Percentiles rank a stretch among this genome's conserved stretches.
These are phyloP conservation scores for Drosophila grimshawi DNA, from an alignment of 1,140 invertebrate species.

Conservation along the genomic window DNA sequence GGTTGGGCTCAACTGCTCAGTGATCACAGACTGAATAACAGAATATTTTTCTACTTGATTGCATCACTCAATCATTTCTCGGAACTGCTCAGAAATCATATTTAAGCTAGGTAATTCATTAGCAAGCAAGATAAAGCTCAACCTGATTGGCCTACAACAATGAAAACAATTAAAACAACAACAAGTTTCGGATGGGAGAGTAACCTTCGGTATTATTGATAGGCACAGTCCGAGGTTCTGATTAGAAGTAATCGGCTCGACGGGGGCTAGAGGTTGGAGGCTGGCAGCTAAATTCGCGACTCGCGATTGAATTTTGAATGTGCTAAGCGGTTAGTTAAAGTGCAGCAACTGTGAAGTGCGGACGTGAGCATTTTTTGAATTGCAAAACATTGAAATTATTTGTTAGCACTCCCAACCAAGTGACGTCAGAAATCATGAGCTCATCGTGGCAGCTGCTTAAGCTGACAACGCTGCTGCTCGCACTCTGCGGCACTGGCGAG, in stretches of 20 bases:
- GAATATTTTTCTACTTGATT: conserved; percentile 1
- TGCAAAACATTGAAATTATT: not conserved
- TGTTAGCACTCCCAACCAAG: conserved; percentile 17
- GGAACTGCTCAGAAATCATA: conserved; percentile 11
- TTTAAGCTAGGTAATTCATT: not conserved
- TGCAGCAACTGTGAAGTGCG: conserved; percentile 62
- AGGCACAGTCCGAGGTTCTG: conserved; percentile 47
- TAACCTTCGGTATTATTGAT: conserved; percentile 64
- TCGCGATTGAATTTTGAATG: conserved; percentile 35
- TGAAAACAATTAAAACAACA: conserved; percentile 7
- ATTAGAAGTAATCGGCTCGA: conserved; percentile 38
- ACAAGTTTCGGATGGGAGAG: conserved; percentile 19
- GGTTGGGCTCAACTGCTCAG: not conserved
- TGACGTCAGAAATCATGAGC: conserved; percentile 42
- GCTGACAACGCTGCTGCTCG: conserved; percentile 37
- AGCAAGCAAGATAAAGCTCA: conserved; percentile 3
- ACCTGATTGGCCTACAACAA: conserved; percentile 11
- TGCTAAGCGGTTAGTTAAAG: conserved; percentile 58
- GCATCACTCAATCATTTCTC: conserved; percentile 16
- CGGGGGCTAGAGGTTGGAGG: conserved; percentile 6
- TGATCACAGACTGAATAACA: not conserved
- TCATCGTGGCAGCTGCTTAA: conserved; percentile 20
- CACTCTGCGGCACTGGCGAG: conserved; percentile 28
- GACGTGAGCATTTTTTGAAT: conserved; percentile 47
- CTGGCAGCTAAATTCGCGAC: conserved; percentile 43